Evolutionary conservation across 2,797 vertebrate genomes (phyloP).

Genomic region (Pantherophis alleghaniensis): DNA sequence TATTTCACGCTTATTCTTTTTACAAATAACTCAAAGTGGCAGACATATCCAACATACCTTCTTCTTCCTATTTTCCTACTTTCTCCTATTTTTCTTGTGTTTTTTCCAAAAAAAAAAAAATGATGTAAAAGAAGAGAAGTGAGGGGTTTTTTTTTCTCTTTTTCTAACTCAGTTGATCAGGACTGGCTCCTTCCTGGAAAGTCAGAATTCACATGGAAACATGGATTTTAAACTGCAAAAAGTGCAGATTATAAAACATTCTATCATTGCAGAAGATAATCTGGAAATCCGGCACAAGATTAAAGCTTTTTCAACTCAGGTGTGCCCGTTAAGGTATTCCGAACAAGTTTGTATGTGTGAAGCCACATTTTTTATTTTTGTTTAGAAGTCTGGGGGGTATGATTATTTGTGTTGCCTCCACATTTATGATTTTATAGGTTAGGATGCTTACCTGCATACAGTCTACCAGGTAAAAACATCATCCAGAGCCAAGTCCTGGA

Average conservation of each 20-base stretch:
- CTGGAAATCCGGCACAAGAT: background rate
- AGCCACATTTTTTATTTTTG: fast-evolving
- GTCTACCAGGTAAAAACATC: background rate
- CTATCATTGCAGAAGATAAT: background rate
- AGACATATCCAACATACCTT: background rate
- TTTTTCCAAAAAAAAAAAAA: background rate
- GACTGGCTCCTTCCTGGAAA: background rate
- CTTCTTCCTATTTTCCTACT: background rate
- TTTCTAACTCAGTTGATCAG: background rate
- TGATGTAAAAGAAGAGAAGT: background rate
- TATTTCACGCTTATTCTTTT: background rate
- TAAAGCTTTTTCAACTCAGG: background rate
- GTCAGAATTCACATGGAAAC: background rate
- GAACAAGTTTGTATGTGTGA: background rate
- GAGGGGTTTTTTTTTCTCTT: background rate
- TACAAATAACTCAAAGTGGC: background rate
- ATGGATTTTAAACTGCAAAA: background rate
- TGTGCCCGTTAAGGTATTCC: no score
- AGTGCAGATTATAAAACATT: background rate
- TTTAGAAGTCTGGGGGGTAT: background rate
- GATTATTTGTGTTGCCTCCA: background rate
- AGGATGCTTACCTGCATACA: background rate
- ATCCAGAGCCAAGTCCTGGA: background rate
- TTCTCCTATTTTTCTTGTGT: background rate
- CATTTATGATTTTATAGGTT: background rate